Percentiles rank a stretch among this genome's conserved stretches.
Evolutionary conservation across 2,888 invertebrate genomes (phyloP).

Genomic region (Platynereis dumerilii): DNA sequence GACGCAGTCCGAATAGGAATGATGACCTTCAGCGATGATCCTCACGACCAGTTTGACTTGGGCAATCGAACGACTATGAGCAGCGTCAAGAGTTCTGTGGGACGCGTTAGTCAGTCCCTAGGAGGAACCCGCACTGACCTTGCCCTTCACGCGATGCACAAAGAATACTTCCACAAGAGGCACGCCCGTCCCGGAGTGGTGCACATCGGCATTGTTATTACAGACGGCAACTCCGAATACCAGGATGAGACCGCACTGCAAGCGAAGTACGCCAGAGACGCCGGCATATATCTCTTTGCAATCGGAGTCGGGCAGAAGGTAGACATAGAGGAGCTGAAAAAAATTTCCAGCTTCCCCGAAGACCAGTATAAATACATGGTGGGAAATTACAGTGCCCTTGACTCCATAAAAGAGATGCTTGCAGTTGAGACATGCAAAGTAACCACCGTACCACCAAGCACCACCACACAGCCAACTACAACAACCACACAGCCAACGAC

Average conservation of each 20-base stretch:
- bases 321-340: conserved; percentile 45
- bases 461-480: background rate
- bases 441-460: background rate
- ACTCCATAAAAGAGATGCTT: conserved; percentile 48
- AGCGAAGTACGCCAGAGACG: conserved; percentile 41
- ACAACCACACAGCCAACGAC: background rate
- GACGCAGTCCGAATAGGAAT: conserved; percentile 12
- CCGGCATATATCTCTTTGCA: conserved; percentile 53
- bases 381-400: conserved; percentile 47
- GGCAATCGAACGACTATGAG: background rate
- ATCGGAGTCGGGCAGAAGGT: conserved; percentile 54
- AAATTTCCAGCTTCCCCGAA: conserved; percentile 50
- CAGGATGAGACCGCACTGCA: conserved; percentile 38
- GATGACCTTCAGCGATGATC: conserved; percentile 17
- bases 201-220: conserved; percentile 50
- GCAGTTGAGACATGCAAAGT: conserved; percentile 51
- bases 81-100: conserved; percentile 1
- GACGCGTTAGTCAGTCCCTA: conserved; percentile 13
- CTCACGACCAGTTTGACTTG: conserved; percentile 12
- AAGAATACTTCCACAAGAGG: conserved; percentile 12
- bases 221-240: conserved; percentile 52
- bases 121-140: conserved; percentile 34
- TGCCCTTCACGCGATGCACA: conserved; percentile 30
- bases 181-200: conserved; percentile 41
- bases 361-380: conserved; percentile 51